Base-by-base conservation (phyloP, 2,888 invertebrate genomes). In the Drosophila planitibia region DNA sequence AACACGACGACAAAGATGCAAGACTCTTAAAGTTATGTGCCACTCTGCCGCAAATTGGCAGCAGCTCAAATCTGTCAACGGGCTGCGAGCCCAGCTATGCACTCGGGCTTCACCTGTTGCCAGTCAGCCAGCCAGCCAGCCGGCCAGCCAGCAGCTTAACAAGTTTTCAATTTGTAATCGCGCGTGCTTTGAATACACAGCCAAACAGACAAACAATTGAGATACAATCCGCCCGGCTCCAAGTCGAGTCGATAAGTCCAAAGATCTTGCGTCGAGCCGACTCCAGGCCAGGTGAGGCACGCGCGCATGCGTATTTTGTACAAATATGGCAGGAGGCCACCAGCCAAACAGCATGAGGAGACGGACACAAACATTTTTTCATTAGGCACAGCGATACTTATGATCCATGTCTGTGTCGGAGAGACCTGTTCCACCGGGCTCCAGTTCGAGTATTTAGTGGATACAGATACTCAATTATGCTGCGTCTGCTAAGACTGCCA, bases 141-240 rank as follows among this genome's bases (percentile, higher is more conserved):
- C 25, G 3, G 28, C 4, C 19, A 39, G 9, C 1, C 44, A 72
- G 67, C 57, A 64, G 79, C 80, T 89, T 86, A 89, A 88, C 89
- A 88, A 86, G 89, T 90, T 89, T 89, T 89, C 89, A 90, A 89
- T 89, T 89, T 90, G 89, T 89, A 84, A 87, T 76, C 80, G 85
- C 86, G 86, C 89, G 90, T 90, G 89, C 88, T 86, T 89, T 86
- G 89, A 90, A 91, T 90, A 47, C 47, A 88, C 83, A 80, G 69
- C 54, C 65, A 59, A 57, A 28, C 60, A 65, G 63, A 39, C 59
- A 65, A 64, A 62, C 69, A 80, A 84, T 84, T 78, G 65, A 70
- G 71, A 63, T 37, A 32, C 51, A 51, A 57, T 68, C 74, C 76
- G 55, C 44, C 62, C 32, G 41, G 30, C 32, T 71, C 44, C 32